Base-by-base conservation (phyloP, 2,113 vertebrate species). In the Charadrius vociferus region DNA sequence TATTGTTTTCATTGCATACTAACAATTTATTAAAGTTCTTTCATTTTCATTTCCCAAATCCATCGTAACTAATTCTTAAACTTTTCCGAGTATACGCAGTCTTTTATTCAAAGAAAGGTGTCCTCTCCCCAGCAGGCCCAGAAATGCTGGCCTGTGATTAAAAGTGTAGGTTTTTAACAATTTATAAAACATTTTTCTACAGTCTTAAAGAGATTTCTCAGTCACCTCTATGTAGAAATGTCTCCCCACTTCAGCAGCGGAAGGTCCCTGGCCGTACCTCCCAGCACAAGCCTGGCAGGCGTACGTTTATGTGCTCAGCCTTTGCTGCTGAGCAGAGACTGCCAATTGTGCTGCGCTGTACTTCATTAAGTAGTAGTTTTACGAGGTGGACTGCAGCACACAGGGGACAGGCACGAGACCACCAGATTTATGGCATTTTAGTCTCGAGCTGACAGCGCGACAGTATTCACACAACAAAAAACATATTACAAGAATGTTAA, bases 361-460 rank as follows among this genome's bases (percentile, higher is more conserved):
- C 95, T 98, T 98, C 91, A 96, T 97, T 97, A 97, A 84, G 91
- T 50, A 81, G 78, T 41, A 63, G 37, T 93, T 98, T 98, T 96
- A 97, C 1, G 83, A 97, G 93, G 91, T 95, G 93, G 91, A 58
- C 95, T 72, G 95, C 87, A 66, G 91, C 66, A 83, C 96, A 47
- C 12, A 0, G 62, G 94, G 86, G 95, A 94, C 87, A 70, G 84
- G 87, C 87, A 91, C 19, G 30, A 94, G 95, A 88, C 80, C 89
- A 77, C 82, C 81, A 49, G 93, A 95, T 97, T 96, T 96, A 95
- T 45, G 72, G 85, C 74, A 10, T 50, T 20, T 52, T 3, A 0
- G 56, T 37, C 81, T 39, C 8, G 5, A 82, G 87, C 89, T 78
- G 95, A 93, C 96, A 90, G 93, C 2, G 1, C 10, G 30, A 95